Conservation (phyloP, 2,888 invertebrate species). For the Rapana venosa region DNA sequence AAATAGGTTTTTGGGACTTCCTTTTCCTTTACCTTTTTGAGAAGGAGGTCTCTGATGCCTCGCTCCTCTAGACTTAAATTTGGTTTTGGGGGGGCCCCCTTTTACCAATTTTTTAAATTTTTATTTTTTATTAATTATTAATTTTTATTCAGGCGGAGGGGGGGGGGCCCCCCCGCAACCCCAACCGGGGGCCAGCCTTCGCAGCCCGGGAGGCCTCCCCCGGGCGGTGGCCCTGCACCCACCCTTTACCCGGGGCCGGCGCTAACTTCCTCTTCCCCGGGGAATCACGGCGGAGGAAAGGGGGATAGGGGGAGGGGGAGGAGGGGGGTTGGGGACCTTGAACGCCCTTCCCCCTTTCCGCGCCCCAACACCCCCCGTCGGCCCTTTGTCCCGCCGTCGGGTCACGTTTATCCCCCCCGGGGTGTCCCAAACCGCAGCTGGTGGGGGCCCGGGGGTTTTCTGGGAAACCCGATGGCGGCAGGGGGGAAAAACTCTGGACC, state of each 20-base stretch:
- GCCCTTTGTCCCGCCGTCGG: constrained; percentile 78
- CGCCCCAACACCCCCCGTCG: constrained; percentile 73
- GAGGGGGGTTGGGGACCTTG: constrained; percentile 59
- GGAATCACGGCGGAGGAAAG: constrained; percentile 51
- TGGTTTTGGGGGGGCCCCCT: no score
- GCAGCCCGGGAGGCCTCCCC: constrained; percentile 9
- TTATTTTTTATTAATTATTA: no score
- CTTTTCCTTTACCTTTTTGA: no score
- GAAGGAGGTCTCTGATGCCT: no score
- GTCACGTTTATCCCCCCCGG: constrained; percentile 79
- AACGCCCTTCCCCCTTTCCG: constrained; percentile 63
- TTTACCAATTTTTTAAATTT: no score
- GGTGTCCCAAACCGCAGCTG: constrained; percentile 76
- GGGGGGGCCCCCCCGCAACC: constrained; percentile 21
- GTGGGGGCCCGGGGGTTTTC: constrained; percentile 57
- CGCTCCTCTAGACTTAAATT: no score
- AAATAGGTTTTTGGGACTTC: no score
- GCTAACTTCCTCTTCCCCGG: constrained; percentile 42
- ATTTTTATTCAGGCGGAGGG: no score
- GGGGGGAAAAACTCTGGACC: neutral
- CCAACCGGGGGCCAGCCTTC: constrained; percentile 5
- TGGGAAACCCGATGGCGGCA: neutral
- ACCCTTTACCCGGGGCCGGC: neutral
- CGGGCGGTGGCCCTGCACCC: neutral
- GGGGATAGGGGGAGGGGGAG: constrained; percentile 54